Evolutionary conservation across 2,888 invertebrate species (phyloP).

Genomic region (Conops quadrifasciatus): DNA sequence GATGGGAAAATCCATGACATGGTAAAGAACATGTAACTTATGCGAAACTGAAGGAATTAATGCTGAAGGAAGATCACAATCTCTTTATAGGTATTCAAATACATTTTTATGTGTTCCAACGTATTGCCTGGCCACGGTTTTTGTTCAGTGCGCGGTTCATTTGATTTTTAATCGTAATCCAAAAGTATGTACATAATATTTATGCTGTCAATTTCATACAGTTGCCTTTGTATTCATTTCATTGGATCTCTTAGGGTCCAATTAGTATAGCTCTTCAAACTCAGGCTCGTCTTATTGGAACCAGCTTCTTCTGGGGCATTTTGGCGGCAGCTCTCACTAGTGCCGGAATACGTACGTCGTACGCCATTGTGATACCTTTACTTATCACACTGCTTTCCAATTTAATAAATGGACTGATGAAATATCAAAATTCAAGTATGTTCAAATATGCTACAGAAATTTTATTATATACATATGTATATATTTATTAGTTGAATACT

Average conservation of each 20-base stretch:
- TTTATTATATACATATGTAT: no score
- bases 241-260: conserved; percentile 47
- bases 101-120: conserved; percentile 51
- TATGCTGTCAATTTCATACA: background rate
- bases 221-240: background rate
- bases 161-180: conserved; percentile 49
- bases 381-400: conserved; percentile 50
- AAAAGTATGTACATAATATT: conserved; percentile 46
- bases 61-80: no score
- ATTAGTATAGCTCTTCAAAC: conserved; percentile 55
- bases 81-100: conserved; percentile 48
- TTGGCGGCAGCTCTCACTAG: conserved; percentile 52
- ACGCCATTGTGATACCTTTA: conserved; percentile 52
- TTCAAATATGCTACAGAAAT: no score
- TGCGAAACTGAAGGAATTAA: background rate
- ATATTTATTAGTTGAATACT: no score
- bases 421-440: conserved; percentile 54
- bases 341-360: conserved; percentile 53
- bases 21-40: conserved; percentile 44
- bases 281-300: conserved; percentile 55
- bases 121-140: conserved; percentile 52
- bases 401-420: conserved; percentile 47
- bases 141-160: conserved; percentile 51
- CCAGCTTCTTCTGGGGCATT: conserved; percentile 54
- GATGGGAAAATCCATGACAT: conserved; percentile 55